phyloP scores from a whole-genome alignment of 2,888 invertebrate species.

The Calephelis perditalis region DNA sequence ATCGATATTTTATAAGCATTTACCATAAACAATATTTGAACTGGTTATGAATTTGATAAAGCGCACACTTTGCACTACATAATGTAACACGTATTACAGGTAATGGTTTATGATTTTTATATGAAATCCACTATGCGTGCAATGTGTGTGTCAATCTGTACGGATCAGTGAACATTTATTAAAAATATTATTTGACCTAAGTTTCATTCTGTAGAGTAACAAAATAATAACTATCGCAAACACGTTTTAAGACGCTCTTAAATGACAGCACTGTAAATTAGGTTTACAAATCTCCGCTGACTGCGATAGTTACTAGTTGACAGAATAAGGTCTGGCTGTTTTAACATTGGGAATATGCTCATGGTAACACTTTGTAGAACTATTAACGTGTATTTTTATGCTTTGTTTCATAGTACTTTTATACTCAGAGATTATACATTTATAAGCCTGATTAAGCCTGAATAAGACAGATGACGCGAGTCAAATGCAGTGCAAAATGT shows the following conservation, averaged over 20 bases:
- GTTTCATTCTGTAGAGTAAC: conserved; percentile 15
- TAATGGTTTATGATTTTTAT: background rate
- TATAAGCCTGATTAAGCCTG: no score
- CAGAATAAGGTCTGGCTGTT: conserved; percentile 1
- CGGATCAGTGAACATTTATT: no score
- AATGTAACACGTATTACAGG: conserved; percentile 23
- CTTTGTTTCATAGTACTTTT: no score
- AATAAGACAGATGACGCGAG: no score
- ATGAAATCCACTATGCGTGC: background rate
- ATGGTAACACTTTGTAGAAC: no score
- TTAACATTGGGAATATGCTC: background rate
- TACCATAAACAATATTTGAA: background rate
- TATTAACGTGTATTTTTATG: no score
- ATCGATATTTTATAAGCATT: background rate
- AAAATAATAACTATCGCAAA: conserved; percentile 29
- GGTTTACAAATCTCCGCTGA: background rate
- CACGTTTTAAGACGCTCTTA: conserved; percentile 4
- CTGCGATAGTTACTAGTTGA: conserved; percentile 1
- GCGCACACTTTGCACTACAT: conserved; percentile 16
- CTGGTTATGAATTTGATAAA: background rate
- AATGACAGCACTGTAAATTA: background rate
- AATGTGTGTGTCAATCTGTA: background rate
- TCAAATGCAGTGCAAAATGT: background rate
- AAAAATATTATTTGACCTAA: no score
- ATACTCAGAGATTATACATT: no score